Evolutionary conservation across 2,113 vertebrate genomes (phyloP), one percentile per base, ranked within the genome.

Genomic region (Chunga burmeisteri): DNA sequence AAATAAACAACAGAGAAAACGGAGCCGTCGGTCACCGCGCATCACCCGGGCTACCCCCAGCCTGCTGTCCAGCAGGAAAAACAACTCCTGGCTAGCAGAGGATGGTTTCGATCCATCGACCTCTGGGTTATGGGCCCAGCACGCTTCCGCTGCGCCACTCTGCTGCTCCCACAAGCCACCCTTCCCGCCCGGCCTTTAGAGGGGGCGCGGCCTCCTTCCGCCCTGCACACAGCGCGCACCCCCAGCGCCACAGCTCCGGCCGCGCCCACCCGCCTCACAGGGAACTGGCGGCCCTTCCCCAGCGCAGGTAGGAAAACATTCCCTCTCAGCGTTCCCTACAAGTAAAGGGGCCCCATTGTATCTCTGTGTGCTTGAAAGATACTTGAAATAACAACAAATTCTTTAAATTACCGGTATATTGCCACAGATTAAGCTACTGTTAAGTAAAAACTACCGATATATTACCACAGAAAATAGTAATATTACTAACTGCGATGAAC

Each of bases 91-190:
- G 70, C 78, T 92, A 94, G 89, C 95, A 96, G 93, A 94, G 78
- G 89, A 81, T 78, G 81, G 74, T 94, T 94, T 94, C 74, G 55
- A 78, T 88, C 87, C 91, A 82, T 93, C 81, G 53, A 88, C 62
- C 74, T 92, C 93, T 86, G 93, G 82, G 79, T 95, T 94, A 96
- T 55, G 82, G 93, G 90, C 88, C 90, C 96, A 96, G 82, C 92
- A 88, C 75, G 44, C 94, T 96, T 50, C 94, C 80, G 59, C 95
- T 95, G 93, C 83, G 55, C 94, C 95, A 92, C 93, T 91, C 88
- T 94, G 88, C 86, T 68, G 2, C n/a, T n/a, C n/a, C n/a, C n/a
- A n/a, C n/a, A n/a, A n/a, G n/a, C n/a, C n/a, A n/a, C n/a, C n/a
- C n/a, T n/a, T 2, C 36, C 23, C n/a, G 10, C 25, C 16, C 26